A percentile compares a stretch with the other conserved stretches of the same genome.
Conservation (phyloP, 1,140 invertebrate genomes). For the Ostrea edulis region DNA sequence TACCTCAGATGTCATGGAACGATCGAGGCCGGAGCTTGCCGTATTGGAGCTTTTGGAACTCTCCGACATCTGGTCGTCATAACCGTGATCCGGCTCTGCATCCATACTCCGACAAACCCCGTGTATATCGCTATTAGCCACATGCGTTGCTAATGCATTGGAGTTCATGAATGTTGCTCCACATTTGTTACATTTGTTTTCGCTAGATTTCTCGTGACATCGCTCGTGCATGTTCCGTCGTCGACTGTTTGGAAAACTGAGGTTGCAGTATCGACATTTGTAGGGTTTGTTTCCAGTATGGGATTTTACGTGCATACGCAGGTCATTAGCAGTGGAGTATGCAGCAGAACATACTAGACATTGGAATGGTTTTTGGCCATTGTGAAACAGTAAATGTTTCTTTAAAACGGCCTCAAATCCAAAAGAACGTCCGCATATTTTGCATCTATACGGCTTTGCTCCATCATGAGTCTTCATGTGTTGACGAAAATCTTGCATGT, state of each 20-base stretch:
- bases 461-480: constrained; percentile 73
- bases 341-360: constrained; percentile 51
- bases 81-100: background rate
- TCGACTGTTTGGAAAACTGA: constrained; percentile 44
- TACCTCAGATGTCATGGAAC: background rate
- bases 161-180: constrained; percentile 44
- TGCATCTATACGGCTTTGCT: constrained; percentile 97
- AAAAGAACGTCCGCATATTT: constrained; percentile 97
- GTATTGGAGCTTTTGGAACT: background rate
- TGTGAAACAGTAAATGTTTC: constrained; percentile 82
- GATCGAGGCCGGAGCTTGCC: background rate
- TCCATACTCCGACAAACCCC: constrained; percentile 33
- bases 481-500: constrained; percentile 62
- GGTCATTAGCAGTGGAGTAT: constrained; percentile 44
- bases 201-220: constrained; percentile 39
- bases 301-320: constrained; percentile 62
- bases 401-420: constrained; percentile 98
- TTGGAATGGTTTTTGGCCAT: constrained; percentile 54
- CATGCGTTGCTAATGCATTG: constrained; percentile 41
- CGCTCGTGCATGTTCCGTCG: constrained; percentile 53
- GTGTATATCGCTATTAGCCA: constrained; percentile 40
- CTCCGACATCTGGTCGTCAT: constrained; percentile 18
- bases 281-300: constrained; percentile 95
- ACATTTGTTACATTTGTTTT: constrained; percentile 50
- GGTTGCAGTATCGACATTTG: constrained; percentile 52